Percentiles rank a stretch among this genome's conserved stretches.
Conservation (phyloP, 2,113 vertebrate genomes). For the Ochotona princeps region DNA sequence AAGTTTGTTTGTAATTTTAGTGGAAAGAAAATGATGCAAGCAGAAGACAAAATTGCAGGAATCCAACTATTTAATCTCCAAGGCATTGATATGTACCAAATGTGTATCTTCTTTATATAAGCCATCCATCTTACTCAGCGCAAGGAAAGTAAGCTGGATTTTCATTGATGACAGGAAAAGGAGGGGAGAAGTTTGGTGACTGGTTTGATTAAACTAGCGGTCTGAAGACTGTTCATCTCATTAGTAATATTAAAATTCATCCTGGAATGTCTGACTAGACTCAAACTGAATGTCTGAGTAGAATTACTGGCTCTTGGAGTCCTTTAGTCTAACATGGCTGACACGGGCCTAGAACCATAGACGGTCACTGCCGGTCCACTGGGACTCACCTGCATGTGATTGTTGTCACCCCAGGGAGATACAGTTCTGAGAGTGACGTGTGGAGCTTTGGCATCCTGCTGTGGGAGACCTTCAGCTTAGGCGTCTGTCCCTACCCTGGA, state of each 20-base stretch:
- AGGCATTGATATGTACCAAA: conserved; percentile 31
- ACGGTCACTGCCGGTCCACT: neutral
- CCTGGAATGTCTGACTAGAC: neutral
- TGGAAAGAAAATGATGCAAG: conserved; percentile 30
- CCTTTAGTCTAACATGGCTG: neutral
- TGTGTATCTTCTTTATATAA: conserved; percentile 19
- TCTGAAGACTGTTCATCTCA: conserved; percentile 33
- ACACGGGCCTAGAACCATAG: neutral
- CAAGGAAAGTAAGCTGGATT: neutral
- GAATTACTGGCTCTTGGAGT: neutral
- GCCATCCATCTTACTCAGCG: neutral
- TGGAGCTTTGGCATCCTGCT: conserved; percentile 99
- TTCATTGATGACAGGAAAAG: neutral
- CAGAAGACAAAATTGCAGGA: conserved; percentile 39
- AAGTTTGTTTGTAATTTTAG: conserved; percentile 66
- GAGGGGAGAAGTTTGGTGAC: neutral
- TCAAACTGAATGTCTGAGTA: neutral
- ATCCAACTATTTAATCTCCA: conserved; percentile 40
- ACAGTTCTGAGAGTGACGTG: conserved; percentile 97
- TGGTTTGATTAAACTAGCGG: neutral
- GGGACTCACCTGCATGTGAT: neutral
- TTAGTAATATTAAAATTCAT: neutral
- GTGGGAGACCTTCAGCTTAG: conserved; percentile 98
- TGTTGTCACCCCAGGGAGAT: conserved; percentile 90
- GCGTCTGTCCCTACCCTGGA: conserved; percentile 97